Conservation (phyloP, 2,888 invertebrate genomes). For the Homarus gammarus region DNA sequence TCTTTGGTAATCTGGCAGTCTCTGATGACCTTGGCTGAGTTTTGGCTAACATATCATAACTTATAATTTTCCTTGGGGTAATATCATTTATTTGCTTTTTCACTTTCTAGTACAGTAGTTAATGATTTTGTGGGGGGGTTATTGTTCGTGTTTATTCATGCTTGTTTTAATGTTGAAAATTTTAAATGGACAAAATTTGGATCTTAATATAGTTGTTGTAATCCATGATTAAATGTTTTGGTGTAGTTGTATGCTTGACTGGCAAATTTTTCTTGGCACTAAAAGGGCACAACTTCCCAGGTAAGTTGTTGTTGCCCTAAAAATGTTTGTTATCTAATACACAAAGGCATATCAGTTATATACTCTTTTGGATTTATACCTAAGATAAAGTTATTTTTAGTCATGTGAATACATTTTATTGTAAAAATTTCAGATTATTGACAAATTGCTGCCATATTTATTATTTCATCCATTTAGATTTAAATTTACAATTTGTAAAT, state of each 20-base stretch:
- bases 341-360: too few relatives aligned
- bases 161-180: neutral
- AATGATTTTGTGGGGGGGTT: conserved; percentile 30
- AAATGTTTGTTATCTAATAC: neutral
- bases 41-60: conserved; percentile 61
- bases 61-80: conserved; percentile 53
- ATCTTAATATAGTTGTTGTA: conserved; percentile 43
- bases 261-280: conserved; percentile 25
- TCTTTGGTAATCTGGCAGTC: conserved; percentile 23
- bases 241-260: conserved; percentile 41
- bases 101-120: conserved; percentile 30
- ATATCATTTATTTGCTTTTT: conserved; percentile 36
- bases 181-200: neutral
- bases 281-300: neutral
- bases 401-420: too few relatives aligned
- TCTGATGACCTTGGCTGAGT: conserved; percentile 36
- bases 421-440: too few relatives aligned
- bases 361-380: too few relatives aligned
- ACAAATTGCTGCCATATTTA: too few relatives aligned
- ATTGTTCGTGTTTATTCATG: conserved; percentile 19
- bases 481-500: too few relatives aligned
- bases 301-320: neutral
- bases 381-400: too few relatives aligned
- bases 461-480: too few relatives aligned
- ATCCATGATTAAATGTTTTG: conserved; percentile 38